Evolutionary conservation across 2,113 vertebrate species (phyloP).

Genomic region (human (Homo sapiens)): DNA sequence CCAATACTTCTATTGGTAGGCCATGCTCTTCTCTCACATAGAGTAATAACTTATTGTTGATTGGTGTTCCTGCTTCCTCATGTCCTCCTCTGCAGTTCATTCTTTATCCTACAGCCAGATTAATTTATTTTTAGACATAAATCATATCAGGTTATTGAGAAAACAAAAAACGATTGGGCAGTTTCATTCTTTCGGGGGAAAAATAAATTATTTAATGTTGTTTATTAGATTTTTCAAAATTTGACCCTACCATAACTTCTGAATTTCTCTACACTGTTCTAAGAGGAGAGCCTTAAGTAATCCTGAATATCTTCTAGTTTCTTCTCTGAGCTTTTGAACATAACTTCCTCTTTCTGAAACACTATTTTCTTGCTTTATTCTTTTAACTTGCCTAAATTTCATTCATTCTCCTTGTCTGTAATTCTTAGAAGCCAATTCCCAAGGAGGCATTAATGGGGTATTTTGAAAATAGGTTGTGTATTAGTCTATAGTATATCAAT

Average conservation of each 20-base stretch:
- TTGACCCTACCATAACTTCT: not conserved
- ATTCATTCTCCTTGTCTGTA: not conserved
- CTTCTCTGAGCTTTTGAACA: not conserved
- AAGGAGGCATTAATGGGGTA: not conserved
- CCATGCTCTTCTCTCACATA: rapidly evolving
- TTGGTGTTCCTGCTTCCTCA: not conserved
- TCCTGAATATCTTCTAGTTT: not conserved
- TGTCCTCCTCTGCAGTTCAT: not conserved
- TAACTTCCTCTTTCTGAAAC: not conserved
- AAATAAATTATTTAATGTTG: not conserved
- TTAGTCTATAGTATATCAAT: not conserved
- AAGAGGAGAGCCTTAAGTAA: not conserved
- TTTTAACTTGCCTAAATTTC: not conserved
- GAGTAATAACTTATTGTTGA: not conserved
- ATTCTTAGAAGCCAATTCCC: not conserved
- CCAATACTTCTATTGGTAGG: not conserved
- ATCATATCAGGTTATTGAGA: not conserved
- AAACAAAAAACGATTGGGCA: not conserved
- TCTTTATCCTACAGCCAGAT: not conserved
- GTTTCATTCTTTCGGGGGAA: not conserved
- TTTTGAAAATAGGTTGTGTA: not conserved
- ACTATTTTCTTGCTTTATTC: not conserved
- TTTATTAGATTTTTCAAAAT: not conserved
- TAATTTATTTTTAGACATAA: not conserved
- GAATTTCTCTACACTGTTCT: not conserved